Evolutionary conservation across 2,797 vertebrate species (phyloP), one percentile per base, ranked within the genome.

Genomic region (Champsocephalus gunnari): DNA sequence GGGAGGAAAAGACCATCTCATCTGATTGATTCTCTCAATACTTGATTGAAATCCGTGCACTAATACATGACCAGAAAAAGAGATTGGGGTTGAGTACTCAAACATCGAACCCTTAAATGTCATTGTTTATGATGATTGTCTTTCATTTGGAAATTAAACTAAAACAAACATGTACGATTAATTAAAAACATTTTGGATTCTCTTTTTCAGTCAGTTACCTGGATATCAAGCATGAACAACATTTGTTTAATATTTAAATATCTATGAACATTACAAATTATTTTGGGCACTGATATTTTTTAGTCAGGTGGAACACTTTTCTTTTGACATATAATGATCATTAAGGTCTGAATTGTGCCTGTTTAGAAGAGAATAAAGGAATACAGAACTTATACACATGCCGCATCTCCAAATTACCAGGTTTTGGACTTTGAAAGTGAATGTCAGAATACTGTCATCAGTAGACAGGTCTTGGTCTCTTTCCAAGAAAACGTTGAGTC

Each of bases 21-120:
- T 66, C 59, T 73, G 72, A 87, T 82, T 84, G 83, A 85, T 87
- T 89, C 82, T 73, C 72, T 85, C 56, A 75, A 55, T 66, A 63
- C 65, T 75, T 76, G 63, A 82, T 72, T 85, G 80, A 83, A 83
- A 81, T 87, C 75, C 24, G 56, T 72, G 71, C 68, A 28, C 48
- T 65, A 86, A 80, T 71, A 88, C 47, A 13, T 77, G 74, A 80
- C 57, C 32, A 55, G 48, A 73, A 61, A 63, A 56, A 62, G 57
- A 21, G 53, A 79, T 80, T 67, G 44, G 59, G 34, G 71, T 62
- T 49, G 51, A 81, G 17, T n/a, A 32, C 61, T 75, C 32, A 75
- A 80, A 71, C 62, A 74, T 24, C 49, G 11, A 9, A 69, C 19
- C 8, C 12, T 13, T 28, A 16, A 69, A 77, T 59, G 21, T 45